Base-by-base conservation (phyloP, 1,140 invertebrate genomes). In the Cheumatopsyche charites region DNA sequence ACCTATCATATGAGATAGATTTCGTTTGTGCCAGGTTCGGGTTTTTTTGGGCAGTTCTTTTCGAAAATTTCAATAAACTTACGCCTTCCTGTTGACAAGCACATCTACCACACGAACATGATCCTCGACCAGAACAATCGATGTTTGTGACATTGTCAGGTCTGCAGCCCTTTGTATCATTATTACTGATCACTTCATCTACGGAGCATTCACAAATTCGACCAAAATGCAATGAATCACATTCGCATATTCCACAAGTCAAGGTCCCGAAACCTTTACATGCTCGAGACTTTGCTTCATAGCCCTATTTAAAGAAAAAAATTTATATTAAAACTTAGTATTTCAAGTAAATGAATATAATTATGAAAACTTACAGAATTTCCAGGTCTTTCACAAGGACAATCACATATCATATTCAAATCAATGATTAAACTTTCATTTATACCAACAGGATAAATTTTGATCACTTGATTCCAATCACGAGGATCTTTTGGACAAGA, bases 401-500 rank as follows among this genome's bases (percentile, higher is more conserved):
- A 98, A 74, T 94, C 90, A 78, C 96, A 98, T 0, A 95, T 82
- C 87, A 97, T 92, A 78, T 96, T 90, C 69, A 98, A 79, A 76
- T 96, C 90, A 0, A 98, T 88, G 4, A 87, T 86, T 4, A 98
- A 84, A 78, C 88, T 90, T 81, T 98, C 97, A 71, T 93, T 92
- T 45, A 98, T 90, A 73, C 95, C 96, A 21, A 97, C 94, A 0
- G 96, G 96, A 83, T 96, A 96, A 73, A 98, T 97, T 65, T 90
- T 84, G 77, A 98, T 93, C 12, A 82, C 87, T 79, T 94, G 91
- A 23, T 87, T 90, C 90, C 94, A 95, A 75, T 95, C 90, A 11
- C 85, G 85, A 62, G 85, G 87, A 80, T 94, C 88, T 67, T 87
- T 83, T 4, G 89, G 92, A 80, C 92, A 97, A 76, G 88, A 86